A percentile compares a stretch with the other conserved stretches of the same genome.
Evolutionary conservation across 30 jellyfish, hydroid and myxozoan species (phyloP).

Genomic region (Catostylus mosaicus): DNA sequence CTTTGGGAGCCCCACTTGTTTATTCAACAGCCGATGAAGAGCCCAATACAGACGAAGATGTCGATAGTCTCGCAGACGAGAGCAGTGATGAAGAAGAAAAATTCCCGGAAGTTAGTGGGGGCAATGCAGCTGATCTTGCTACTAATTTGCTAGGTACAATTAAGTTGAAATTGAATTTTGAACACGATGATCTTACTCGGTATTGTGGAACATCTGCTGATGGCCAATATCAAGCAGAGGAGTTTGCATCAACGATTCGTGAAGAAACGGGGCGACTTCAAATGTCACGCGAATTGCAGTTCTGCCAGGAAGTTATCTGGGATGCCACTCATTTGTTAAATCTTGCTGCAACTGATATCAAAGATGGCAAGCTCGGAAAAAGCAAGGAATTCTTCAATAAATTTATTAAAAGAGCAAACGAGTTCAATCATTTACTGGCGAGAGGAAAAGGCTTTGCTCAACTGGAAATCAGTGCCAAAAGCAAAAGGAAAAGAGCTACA

Average conservation of each 20-base stretch:
- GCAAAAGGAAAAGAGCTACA: constrained; percentile 10
- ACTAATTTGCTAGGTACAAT: constrained; percentile 21
- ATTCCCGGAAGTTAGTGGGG: constrained; percentile 22
- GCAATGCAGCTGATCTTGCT: constrained; percentile 21
- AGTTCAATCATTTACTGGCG: constrained; percentile 21
- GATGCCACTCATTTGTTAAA: constrained; percentile 29
- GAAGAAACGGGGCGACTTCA: constrained; percentile 12
- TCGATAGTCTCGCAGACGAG: not conserved
- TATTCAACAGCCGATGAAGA: constrained; percentile 21
- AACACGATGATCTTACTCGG: constrained; percentile 27
- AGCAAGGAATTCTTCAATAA: not conserved
- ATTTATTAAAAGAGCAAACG: constrained; percentile 23
- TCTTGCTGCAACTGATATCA: constrained; percentile 16
- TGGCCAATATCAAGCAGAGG: constrained; percentile 19
- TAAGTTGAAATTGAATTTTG: constrained; percentile 16
- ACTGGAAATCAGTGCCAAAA: constrained; percentile 29
- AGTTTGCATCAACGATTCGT: constrained; percentile 1
- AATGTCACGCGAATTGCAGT: constrained; percentile 18
- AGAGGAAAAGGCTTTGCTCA: constrained; percentile 33
- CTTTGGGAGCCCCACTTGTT: constrained; percentile 42
- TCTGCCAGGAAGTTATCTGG: constrained; percentile 34
- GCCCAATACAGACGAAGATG: constrained; percentile 1
- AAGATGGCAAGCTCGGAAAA: constrained; percentile 34
- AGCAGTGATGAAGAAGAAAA: not conserved
- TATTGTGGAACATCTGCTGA: constrained; percentile 31